Conservation (phyloP, 2,113 vertebrate genomes). For the Ascaphus truei region DNA sequence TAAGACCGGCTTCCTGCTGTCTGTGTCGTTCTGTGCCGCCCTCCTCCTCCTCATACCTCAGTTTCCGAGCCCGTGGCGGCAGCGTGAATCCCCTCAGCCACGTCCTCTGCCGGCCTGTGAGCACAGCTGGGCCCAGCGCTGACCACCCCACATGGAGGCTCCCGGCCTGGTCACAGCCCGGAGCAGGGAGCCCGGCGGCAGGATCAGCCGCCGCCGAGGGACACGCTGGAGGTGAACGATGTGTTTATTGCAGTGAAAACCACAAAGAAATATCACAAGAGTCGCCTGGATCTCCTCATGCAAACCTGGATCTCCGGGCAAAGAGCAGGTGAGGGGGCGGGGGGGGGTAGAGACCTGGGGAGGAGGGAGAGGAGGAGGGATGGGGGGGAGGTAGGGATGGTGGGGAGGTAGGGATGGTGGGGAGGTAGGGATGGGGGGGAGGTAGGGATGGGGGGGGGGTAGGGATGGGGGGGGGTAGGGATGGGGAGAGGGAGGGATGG, state of each 20-base stretch:
- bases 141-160: not conserved
- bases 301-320: constrained; percentile 94
- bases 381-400: no score
- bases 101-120: not conserved
- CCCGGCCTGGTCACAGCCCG: not conserved
- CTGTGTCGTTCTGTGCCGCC: constrained; percentile 68
- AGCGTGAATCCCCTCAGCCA: not conserved
- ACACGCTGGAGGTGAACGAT: constrained; percentile 72
- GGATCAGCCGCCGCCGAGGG: constrained; percentile 36
- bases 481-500: no score
- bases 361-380: no score
- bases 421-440: no score
- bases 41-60: constrained; percentile 71
- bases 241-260: constrained; percentile 94
- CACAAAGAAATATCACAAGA: constrained; percentile 84
- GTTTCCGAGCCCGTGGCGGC: constrained; percentile 14
- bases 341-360: no score
- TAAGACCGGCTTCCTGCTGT: constrained; percentile 78
- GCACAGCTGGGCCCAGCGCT: not conserved
- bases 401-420: no score
- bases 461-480: no score
- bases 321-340: constrained; percentile 68
- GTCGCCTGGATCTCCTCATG: constrained; percentile 81
- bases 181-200: not conserved
- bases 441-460: no score